Base-by-base conservation (phyloP, 2,113 vertebrate genomes). In the Ciconia maguari region DNA sequence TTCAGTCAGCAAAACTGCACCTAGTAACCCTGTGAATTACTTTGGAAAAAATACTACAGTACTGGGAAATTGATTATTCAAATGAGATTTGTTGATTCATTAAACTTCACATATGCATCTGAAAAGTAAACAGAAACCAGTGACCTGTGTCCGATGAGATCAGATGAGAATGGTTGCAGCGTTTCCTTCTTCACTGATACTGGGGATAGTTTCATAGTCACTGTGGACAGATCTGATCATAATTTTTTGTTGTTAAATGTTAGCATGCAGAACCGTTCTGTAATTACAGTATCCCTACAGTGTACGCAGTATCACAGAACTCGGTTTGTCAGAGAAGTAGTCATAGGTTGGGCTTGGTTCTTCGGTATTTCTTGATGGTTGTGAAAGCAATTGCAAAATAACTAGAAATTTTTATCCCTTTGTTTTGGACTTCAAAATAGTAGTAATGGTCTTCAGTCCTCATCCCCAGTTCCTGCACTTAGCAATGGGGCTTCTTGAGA, bases 141-240 rank as follows among this genome's bases (percentile, higher is more conserved):
- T 96, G 95, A 80, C 52, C 81, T 84, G 32, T 87, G 76, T 84
- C 69, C 48, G 55, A 80, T 93, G 77, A 89, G 80, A 80, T 30
- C 3, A 5, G 55, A 62, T 65, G 55, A 65, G 71, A 74, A 48
- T 9, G 52, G 57, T 36, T 71, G 80, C 80, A 68, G 48, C 5
- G 4, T 55, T 89, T 44, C 36, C 26, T 81, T 54, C 61, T 68
- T 64, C 54, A 15, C 38, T 68, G 51, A 9, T 83, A 3, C 42
- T 74, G 55, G 48, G 38, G 11, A n/a, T 87, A 41, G 52, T 58
- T 75, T 68, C 16, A 13, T 11, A 34, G 55, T 83, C 76, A 10
- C 46, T 61, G 52, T 57, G 76, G 51, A 52, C 60, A 52, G 51
- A 87, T 72, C 34, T 61, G 78, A 34, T 87, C 16, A 17, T 64